A percentile compares a stretch with the other conserved stretches of the same genome.
phyloP scores from a whole-genome alignment of 2,797 vertebrate genomes.

The Silurus lanzhouensis region DNA sequence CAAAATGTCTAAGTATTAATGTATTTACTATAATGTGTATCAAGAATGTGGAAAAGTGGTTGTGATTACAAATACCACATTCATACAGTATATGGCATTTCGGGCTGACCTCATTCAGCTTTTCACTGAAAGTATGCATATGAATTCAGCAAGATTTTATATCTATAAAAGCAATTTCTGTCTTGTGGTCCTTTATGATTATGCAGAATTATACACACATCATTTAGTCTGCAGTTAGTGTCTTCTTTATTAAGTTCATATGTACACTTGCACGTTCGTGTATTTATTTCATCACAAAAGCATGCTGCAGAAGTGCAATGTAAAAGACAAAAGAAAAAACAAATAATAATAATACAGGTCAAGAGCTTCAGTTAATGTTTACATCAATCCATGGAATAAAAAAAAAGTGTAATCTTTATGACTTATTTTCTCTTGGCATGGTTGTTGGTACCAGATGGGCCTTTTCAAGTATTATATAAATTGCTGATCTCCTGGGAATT shows the following conservation, averaged over 20 bases:
- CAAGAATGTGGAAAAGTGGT: not conserved
- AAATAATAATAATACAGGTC: too few relatives aligned
- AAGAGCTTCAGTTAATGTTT: too few relatives aligned
- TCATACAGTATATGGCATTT: not conserved
- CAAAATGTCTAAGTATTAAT: slow-evolving; percentile 18
- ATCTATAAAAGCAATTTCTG: not conserved
- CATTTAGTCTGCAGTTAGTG: too few relatives aligned
- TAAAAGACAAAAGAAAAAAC: too few relatives aligned
- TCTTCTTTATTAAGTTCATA: not conserved
- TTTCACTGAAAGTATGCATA: not conserved
- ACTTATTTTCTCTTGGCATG: not conserved
- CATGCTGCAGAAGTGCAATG: too few relatives aligned
- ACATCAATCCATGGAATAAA: not conserved
- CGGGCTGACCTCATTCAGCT: not conserved
- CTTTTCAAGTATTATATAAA: too few relatives aligned
- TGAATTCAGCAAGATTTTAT: not conserved
- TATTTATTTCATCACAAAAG: too few relatives aligned
- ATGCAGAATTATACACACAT: not conserved
- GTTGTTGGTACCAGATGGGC: too few relatives aligned
- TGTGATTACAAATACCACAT: not conserved
- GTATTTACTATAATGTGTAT: not conserved
- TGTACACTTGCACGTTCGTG: too few relatives aligned
- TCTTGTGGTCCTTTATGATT: not conserved
- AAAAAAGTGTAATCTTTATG: not conserved
- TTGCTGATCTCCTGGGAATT: not conserved